Base-by-base conservation (phyloP, 2,888 invertebrate genomes). In the Catocala fraxini region DNA sequence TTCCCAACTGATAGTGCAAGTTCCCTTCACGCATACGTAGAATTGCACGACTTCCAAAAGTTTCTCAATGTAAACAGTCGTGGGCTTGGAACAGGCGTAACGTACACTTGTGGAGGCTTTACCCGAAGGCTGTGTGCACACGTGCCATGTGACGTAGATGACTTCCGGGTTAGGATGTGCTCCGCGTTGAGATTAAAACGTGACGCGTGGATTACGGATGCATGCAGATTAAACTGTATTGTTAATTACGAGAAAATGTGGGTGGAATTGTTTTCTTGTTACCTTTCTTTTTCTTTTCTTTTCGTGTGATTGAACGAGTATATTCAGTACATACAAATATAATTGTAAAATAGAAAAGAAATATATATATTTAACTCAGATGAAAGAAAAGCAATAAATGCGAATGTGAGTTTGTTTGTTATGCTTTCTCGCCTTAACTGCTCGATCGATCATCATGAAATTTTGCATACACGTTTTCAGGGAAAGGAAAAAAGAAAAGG, bases 41-140 rank as follows among this genome's bases (percentile, higher is more conserved):
- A 13, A 47, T 9, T 47, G 12, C n/a, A 9, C 9, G 6, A 39
- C 35, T 7, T 33, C 34, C 33, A 48, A 48, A 48, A 48, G 34
- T 48, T 48, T 11, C 3, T n/a, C 9, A 48, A 48, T 48, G n/a
- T 47, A 12, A 47, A 47, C 47, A 47, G 12, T 12, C 47, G 6
- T 0, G 3, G 47, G 13, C 25, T 10, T 15, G 15, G 47, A 5
- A 5, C 43, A 46, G 13, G 11, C 47, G 33, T 47, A 25, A 25
- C 13, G 13, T 47, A 25, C 45, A 47, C 48, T 4, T 15, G 46
- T 15, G 48, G 5, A n/a, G 25, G 47, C 11, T 34, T 48, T 48
- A 34, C 2, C 11, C 7, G 6, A 48, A 47, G 47, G 48, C 34
- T 48, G 48, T 34, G 10, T 9, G 33, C 48, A 48, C 47, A 47